Percentiles rank a stretch among this genome's conserved stretches.
Conservation (phyloP, 2,888 invertebrate genomes). For the Crocallis elinguaria region DNA sequence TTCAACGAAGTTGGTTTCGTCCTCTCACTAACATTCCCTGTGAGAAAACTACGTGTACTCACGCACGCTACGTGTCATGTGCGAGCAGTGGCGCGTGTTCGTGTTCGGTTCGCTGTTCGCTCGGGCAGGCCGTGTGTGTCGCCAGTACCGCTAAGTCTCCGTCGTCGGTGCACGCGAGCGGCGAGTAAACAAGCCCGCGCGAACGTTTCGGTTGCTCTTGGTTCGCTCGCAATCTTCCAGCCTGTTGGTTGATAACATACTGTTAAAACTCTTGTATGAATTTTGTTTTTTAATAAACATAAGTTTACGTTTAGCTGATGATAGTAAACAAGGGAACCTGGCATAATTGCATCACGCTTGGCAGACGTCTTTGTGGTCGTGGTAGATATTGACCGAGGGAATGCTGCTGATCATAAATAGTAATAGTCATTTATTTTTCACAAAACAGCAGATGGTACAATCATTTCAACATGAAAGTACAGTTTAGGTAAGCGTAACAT, state of each 20-base stretch:
- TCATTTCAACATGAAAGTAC: no score
- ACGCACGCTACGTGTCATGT: conserved; percentile 66
- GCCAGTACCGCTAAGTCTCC: conserved; percentile 62
- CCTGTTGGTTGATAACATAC: conserved; percentile 36
- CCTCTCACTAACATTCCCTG: conserved; percentile 1
- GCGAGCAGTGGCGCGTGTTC: conserved; percentile 69
- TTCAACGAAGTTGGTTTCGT: conserved; percentile 10
- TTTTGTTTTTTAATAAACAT: no score
- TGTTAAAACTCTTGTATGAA: no score
- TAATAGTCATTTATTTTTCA: no score
- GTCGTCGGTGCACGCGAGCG: conserved; percentile 63
- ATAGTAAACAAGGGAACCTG: no score
- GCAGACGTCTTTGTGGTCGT: no score
- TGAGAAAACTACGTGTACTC: conserved; percentile 19
- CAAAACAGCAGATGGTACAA: no score
- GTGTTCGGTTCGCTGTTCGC: conserved; percentile 29
- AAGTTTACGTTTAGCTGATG: no score
- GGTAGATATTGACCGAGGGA: no score
- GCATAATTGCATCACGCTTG: no score
- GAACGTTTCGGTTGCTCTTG: conserved; percentile 44
- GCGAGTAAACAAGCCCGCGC: conserved; percentile 63
- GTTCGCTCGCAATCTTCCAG: conserved; percentile 37
- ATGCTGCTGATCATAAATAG: no score
- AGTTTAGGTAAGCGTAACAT: no score
- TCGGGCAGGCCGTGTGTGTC: conserved; percentile 47